Evolutionary conservation across 2,888 invertebrate genomes (phyloP), one percentile per base, ranked within the genome.

Genomic region (Anthophora plumipes): DNA sequence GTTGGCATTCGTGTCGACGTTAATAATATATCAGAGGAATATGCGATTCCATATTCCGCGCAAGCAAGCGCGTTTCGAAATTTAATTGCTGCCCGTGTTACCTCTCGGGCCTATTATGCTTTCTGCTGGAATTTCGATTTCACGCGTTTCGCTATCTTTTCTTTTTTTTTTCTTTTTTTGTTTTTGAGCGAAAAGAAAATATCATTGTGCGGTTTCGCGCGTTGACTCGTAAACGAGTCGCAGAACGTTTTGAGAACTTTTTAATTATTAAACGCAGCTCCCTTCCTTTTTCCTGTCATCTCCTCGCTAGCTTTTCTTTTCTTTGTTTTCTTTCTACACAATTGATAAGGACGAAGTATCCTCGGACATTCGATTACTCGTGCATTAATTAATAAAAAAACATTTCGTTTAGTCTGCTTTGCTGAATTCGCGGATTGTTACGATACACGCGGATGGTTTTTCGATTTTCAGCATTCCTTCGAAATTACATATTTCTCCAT

Each of bases 161-260:
- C n/a, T n/a, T n/a, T n/a, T n/a, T n/a, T n/a, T n/a, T n/a, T n/a
- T n/a, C n/a, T n/a, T n/a, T n/a, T n/a, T n/a, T n/a, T n/a, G n/a
- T n/a, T n/a, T 39, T 41, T 46, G 20, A 64, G 39, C 61, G 14
- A 52, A 69, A 52, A 46, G 46, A 54, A 25, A 64, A 39, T 31
- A 61, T 39, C 9, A n/a, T 76, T 76, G 76, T 73, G 76, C 76
- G 57, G 20, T 76, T 43, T 17, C 43, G n/a, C 60, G n/a, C 9
- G 37, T 43, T n/a, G 31, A 41, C 48, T 14, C 52, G 41, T 12
- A 25, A 67, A 41, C 41, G 9, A 41, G 12, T 57, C 55, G 37
- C 39, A 41, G 12, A 48, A 63, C 25, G 39, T 54, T 43, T n/a
- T 25, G 22, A 54, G 3, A 43, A 17, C 22, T 14, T 37, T 11